phyloP scores from a whole-genome alignment of 2,113 vertebrate species.

The Laticauda colubrina region DNA sequence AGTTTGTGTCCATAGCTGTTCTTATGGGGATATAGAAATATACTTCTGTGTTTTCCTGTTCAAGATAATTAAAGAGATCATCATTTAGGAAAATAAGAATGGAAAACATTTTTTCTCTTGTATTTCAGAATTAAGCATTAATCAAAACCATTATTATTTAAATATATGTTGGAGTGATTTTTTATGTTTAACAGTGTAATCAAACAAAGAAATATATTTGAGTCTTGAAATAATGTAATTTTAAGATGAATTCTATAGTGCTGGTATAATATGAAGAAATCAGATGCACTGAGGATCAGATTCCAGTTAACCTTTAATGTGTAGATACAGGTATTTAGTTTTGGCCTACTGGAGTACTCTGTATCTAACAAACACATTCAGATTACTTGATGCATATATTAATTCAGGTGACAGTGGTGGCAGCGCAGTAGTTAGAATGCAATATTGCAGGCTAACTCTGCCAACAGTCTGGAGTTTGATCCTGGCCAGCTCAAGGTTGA shows the following conservation, averaged over 20 bases:
- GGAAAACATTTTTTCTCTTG: background rate
- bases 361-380: background rate
- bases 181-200: background rate
- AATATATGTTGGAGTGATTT: background rate
- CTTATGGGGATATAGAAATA: background rate
- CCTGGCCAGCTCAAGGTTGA: background rate
- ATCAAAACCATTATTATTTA: background rate
- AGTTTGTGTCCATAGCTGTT: background rate
- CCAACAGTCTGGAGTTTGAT: background rate
- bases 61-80: background rate
- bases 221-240: background rate
- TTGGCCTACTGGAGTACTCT: background rate
- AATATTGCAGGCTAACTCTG: background rate
- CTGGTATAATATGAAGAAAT: background rate
- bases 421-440: background rate
- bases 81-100: background rate
- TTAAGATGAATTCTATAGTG: background rate
- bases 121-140: background rate
- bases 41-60: background rate
- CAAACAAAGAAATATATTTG: background rate
- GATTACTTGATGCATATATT: background rate
- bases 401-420: background rate
- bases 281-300: background rate
- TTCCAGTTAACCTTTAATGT: background rate
- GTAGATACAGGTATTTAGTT: background rate